Base-by-base conservation (phyloP, 2,888 invertebrate genomes). In the Lithosia quadra region DNA sequence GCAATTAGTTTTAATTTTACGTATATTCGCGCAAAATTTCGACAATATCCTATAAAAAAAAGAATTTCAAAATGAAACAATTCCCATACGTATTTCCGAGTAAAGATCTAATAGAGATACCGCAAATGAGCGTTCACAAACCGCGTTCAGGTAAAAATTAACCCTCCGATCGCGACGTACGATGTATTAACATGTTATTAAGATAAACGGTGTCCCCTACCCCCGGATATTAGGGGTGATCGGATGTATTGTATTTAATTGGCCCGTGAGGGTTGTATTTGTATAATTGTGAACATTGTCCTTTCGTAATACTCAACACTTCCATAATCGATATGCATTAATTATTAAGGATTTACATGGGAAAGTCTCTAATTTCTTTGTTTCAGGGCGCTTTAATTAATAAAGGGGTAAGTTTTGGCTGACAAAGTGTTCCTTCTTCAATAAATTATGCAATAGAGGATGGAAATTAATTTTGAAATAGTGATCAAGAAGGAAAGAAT, bases 161-260 rank as follows among this genome's bases (percentile, higher is more conserved):
- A 85, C 84, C 87, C 87, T 83, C 78, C 80, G 78, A 79, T 78
- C 72, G 78, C 73, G 75, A 78, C 80, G 75, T 67, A 67, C 72
- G 80, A 78, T 82, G 80, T 90, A 88, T 90, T 89, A 90, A 87
- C 90, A 89, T 91, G 91, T 89, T 91, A 91, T 92, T 92, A 87
- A 87, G 88, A 90, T 92, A 91, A 91, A 88, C 83, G 86, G 85
- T 88, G 89, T 88, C 88, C 79, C 78, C 77, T 74, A 82, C 70
- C 70, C 70, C 78, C 80, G 85, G 85, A 87, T 87, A 87, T 87
- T 79, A 77, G 86, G 88, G 86, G 83, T 83, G 83, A 84, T 86
- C 80, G 81, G 81, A 83, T 76, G 82, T 72, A 79, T 78, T 81
- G 71, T 75, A 75, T 78, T 81, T 83, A 80, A 83, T 83, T 80